A percentile compares a stretch with the other conserved stretches of the same genome.
Evolutionary conservation across 2,797 vertebrate genomes (phyloP).

Genomic region (Pangasius krempfi): DNA sequence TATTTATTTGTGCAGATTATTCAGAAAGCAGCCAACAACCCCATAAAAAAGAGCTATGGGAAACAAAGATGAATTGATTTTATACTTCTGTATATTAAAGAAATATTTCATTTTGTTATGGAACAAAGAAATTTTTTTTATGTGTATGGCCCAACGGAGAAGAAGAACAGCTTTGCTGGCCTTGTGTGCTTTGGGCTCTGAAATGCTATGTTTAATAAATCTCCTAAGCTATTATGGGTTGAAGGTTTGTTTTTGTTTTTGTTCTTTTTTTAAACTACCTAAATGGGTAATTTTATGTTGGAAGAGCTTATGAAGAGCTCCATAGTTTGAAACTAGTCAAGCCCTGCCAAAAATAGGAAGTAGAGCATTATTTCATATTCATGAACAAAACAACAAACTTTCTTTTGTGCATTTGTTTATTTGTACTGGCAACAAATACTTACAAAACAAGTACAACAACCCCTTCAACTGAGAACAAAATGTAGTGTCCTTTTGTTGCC

Average conservation of each 20-base stretch:
- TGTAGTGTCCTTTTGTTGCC: constrained; percentile 61
- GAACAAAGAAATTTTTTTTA: too few relatives aligned
- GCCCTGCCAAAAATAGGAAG: not conserved
- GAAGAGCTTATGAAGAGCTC: not conserved
- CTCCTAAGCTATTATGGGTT: not conserved
- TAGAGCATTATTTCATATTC: not conserved
- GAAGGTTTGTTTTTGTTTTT: not conserved
- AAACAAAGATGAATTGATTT: constrained; percentile 2
- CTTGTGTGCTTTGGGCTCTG: not conserved
- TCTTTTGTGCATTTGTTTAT: constrained; percentile 48
- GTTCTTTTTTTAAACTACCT: not conserved
- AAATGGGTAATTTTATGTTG: not conserved
- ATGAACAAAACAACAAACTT: not conserved
- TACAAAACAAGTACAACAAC: constrained; percentile 52
- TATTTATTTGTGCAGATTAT: not conserved
- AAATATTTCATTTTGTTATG: not conserved
- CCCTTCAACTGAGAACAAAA: constrained; percentile 49
- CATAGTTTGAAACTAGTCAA: not conserved
- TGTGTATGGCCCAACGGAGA: not conserved
- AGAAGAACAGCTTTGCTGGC: not conserved
- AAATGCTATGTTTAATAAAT: constrained; percentile 8
- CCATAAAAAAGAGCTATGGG: not conserved
- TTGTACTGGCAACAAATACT: constrained; percentile 65
- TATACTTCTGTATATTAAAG: constrained; percentile 5
- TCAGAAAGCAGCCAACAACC: not conserved